Conservation (phyloP, 2,797 vertebrate species). For the Urosaurus nigricauda region DNA sequence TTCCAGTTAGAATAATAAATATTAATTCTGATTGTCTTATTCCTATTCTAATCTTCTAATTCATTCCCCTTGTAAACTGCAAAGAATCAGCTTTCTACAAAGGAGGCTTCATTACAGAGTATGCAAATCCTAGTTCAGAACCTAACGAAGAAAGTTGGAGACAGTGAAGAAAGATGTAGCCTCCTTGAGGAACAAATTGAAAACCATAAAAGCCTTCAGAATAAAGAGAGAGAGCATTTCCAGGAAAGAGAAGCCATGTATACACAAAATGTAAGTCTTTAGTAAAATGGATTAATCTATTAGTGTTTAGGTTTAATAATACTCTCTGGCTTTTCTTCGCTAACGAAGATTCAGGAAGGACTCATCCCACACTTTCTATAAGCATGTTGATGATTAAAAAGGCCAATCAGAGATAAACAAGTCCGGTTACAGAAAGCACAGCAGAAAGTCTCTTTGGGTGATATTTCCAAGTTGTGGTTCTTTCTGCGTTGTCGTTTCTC, state of each 20-base stretch:
- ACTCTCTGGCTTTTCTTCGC: too few relatives aligned
- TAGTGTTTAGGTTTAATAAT: too few relatives aligned
- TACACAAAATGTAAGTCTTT: slow-evolving; percentile 82
- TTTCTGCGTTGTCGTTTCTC: too few relatives aligned
- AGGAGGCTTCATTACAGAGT: slow-evolving; percentile 78
- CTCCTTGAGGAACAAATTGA: slow-evolving; percentile 86
- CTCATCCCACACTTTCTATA: too few relatives aligned
- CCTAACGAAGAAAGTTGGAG: slow-evolving; percentile 89
- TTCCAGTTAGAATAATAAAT: not conserved
- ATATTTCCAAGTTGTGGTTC: too few relatives aligned
- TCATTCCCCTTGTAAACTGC: slow-evolving; percentile 46
- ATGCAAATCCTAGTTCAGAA: slow-evolving; percentile 85
- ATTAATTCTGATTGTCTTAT: not conserved
- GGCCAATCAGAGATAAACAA: too few relatives aligned
- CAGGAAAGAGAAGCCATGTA: slow-evolving; percentile 88
- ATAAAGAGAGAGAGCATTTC: slow-evolving; percentile 83
- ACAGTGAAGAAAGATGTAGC: slow-evolving; percentile 88
- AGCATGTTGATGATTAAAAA: too few relatives aligned
- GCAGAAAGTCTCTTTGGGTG: too few relatives aligned
- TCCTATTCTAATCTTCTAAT: slow-evolving; percentile 10
- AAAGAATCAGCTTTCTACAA: slow-evolving; percentile 73
- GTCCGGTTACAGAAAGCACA: too few relatives aligned
- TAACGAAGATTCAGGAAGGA: too few relatives aligned
- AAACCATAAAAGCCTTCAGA: slow-evolving; percentile 83
- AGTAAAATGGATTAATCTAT: not conserved